Evolutionary conservation across 64 coral and sea anemone genomes (phyloP).

Genomic region (Hydrozoanthus tunicans): DNA sequence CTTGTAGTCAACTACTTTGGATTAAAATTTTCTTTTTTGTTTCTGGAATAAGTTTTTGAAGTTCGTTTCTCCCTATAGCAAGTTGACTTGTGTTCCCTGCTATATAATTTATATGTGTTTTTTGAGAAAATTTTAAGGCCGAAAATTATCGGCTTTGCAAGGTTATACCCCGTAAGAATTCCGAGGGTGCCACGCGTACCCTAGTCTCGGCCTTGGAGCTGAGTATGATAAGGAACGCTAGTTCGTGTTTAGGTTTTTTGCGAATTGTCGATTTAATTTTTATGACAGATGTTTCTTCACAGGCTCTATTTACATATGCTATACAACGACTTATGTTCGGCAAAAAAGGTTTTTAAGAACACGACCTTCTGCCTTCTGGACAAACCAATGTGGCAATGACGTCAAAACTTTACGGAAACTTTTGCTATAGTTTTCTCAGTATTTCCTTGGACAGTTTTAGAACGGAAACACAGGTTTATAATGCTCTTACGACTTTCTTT

Average conservation of each 20-base stretch:
- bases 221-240: background rate
- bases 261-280: background rate
- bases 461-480: background rate
- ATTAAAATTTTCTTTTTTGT: too few relatives aligned
- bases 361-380: background rate
- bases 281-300: background rate
- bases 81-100: too few relatives aligned
- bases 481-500: background rate
- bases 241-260: background rate
- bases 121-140: background rate
- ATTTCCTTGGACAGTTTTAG: background rate
- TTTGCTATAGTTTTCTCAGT: background rate
- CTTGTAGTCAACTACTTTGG: background rate
- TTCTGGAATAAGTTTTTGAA: too few relatives aligned
- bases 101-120: slow-evolving; percentile 7
- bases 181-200: slow-evolving; percentile 46
- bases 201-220: slow-evolving; percentile 3
- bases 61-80: too few relatives aligned
- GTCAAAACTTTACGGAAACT: slow-evolving; percentile 9
- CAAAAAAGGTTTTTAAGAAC: background rate
- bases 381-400: background rate
- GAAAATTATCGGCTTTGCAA: slow-evolving; percentile 41
- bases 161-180: slow-evolving; percentile 41
- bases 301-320: background rate
- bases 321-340: background rate